A percentile compares a stretch with the other conserved stretches of the same genome.
phyloP scores from a whole-genome alignment of 2,888 invertebrate species.

The Plusia festucae region DNA sequence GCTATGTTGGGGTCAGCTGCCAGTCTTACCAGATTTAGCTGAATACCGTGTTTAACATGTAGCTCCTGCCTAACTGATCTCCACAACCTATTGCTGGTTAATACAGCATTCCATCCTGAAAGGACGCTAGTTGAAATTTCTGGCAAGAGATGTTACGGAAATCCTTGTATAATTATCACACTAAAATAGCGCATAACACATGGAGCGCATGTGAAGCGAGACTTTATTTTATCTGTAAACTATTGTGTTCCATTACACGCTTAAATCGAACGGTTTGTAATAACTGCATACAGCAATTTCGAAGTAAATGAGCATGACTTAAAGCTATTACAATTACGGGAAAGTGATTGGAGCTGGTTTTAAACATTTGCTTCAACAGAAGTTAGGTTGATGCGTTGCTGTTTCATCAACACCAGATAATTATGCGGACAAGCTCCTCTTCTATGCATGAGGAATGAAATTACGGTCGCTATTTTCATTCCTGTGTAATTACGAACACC shows the following conservation, averaged over 20 bases:
- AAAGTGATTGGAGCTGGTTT: too few species aligned
- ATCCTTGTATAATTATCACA: conserved; percentile 12
- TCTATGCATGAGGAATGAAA: neutral
- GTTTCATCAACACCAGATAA: neutral
- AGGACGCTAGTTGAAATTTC: conserved; percentile 19
- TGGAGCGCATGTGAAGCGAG: conserved; percentile 14
- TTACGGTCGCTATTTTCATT: neutral
- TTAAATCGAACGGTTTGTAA: neutral
- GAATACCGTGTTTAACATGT: too few species aligned
- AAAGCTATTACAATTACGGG: too few species aligned
- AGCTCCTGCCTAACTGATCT: too few species aligned
- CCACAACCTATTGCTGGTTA: too few species aligned
- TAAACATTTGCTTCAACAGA: too few species aligned
- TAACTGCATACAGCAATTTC: neutral
- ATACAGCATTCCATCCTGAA: conserved; percentile 11
- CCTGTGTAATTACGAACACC: neutral
- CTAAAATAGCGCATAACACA: conserved; percentile 47
- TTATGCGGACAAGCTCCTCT: neutral
- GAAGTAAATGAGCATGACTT: neutral
- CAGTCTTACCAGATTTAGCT: too few species aligned
- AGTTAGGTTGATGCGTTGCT: neutral
- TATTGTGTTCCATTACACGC: neutral
- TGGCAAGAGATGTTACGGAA: conserved; percentile 13
- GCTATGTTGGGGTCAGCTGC: too few species aligned
- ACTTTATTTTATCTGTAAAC: conserved; percentile 7